Percentiles rank a stretch among this genome's conserved stretches.
These are phyloP conservation scores for Ptychoptera contaminata DNA, from an alignment of 2,888 invertebrate species.

Conservation along the genomic window DNA sequence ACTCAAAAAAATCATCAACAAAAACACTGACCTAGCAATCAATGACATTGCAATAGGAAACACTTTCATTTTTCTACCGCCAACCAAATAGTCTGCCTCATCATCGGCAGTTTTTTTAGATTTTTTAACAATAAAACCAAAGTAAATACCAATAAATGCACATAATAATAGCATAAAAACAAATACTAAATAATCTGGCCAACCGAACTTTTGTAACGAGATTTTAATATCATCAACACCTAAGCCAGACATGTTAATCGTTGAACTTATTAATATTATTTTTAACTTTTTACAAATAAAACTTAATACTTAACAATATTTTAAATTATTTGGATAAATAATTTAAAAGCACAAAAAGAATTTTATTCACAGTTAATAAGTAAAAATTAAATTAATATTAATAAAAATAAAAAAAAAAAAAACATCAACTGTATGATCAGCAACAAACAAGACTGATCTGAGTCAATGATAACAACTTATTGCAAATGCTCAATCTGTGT, in stretches of 20 bases:
- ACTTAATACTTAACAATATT: no score
- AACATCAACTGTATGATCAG: no score
- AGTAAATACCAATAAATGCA: constrained; percentile 66
- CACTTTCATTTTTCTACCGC: constrained; percentile 47
- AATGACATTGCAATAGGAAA: constrained; percentile 57
- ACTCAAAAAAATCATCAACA: background rate
- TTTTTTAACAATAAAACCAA: constrained; percentile 51
- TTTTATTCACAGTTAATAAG: no score
- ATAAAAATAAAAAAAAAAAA: no score
- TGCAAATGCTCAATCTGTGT: no score
- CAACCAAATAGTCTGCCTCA: constrained; percentile 47
- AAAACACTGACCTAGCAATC: constrained; percentile 40
- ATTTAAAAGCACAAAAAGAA: no score
- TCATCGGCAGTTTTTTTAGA: constrained; percentile 23
- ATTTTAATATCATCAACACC: constrained; percentile 27
- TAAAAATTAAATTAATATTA: no score
- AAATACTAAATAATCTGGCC: constrained; percentile 66
- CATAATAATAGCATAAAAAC: constrained; percentile 58
- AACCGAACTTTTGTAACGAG: constrained; percentile 47
- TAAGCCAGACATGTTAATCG: constrained; percentile 9
- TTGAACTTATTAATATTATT: no score
- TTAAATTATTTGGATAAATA: no score
- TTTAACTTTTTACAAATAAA: no score
- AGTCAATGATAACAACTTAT: no score
- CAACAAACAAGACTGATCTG: no score